Evolutionary conservation across 1,140 invertebrate genomes (phyloP).

Genomic region (Hetaerina americana): DNA sequence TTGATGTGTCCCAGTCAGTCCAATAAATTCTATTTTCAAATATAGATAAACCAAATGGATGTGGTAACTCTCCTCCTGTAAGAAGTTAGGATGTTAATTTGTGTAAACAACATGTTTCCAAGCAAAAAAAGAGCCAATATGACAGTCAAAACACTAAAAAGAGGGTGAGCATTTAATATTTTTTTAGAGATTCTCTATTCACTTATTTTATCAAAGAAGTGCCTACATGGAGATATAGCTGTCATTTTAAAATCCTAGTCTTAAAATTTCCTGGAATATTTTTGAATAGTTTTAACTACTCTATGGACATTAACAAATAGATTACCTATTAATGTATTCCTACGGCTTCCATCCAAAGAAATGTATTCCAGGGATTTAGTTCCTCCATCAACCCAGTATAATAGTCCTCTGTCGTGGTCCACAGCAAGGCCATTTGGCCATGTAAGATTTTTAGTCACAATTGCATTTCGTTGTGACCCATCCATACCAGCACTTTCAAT

Average conservation of each 20-base stretch:
- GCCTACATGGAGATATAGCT: too few relatives aligned
- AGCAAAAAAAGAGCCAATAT: too few relatives aligned
- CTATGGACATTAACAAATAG: too few relatives aligned
- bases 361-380: constrained; percentile 69
- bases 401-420: constrained; percentile 50
- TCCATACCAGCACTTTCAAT: constrained; percentile 84
- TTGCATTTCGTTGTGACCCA: constrained; percentile 48
- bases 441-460: constrained; percentile 56
- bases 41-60: constrained; percentile 77
- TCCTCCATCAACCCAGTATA: constrained; percentile 74
- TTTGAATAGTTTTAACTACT: too few relatives aligned
- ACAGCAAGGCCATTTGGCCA: constrained; percentile 73
- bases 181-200: too few relatives aligned
- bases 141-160: too few relatives aligned
- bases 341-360: constrained; percentile 61
- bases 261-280: too few relatives aligned
- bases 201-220: too few relatives aligned
- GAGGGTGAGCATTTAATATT: too few relatives aligned
- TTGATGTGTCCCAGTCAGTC: constrained; percentile 69
- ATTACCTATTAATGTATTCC: constrained; percentile 50
- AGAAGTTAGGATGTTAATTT: too few relatives aligned
- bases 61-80: constrained; percentile 44
- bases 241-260: too few relatives aligned
- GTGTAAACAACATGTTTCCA: too few relatives aligned
- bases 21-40: constrained; percentile 76